phyloP scores from a whole-genome alignment of 2,888 invertebrate species.

The Mongoloraphidia duomilia region DNA sequence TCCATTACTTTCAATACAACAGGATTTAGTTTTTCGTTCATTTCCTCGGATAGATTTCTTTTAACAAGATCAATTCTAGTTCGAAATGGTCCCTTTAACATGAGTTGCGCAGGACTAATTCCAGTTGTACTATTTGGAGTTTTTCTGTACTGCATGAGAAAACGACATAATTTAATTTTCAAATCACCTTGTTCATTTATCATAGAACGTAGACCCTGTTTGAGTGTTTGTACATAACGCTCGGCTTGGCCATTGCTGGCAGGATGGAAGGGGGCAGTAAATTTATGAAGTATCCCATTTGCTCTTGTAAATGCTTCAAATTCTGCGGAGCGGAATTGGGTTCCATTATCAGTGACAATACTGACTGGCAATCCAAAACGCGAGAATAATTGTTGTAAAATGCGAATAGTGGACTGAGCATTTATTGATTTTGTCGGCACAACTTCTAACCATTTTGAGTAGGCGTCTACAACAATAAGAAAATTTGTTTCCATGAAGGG shows the following conservation, averaged over 20 bases:
- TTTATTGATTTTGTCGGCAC: constrained; percentile 12
- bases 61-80: constrained; percentile 7
- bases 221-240: constrained; percentile 13
- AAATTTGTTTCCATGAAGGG: constrained; percentile 13
- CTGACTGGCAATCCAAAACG: constrained; percentile 13
- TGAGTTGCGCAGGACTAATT: constrained; percentile 9
- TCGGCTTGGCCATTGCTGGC: constrained; percentile 16
- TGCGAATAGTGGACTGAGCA: constrained; percentile 6
- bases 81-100: constrained; percentile 7
- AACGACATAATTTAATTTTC: constrained; percentile 5
- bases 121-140: constrained; percentile 5
- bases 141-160: constrained; percentile 11
- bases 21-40: no score
- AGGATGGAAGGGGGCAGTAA: constrained; percentile 14
- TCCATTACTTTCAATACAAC: no score
- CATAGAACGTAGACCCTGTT: constrained; percentile 7
- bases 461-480: constrained; percentile 14
- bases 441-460: constrained; percentile 16
- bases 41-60: no score
- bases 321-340: constrained; percentile 14
- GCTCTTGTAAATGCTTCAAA: constrained; percentile 11
- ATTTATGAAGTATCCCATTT: constrained; percentile 13
- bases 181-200: constrained; percentile 4
- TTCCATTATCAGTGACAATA: constrained; percentile 14
- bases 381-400: no score